Evolutionary conservation across 2,797 vertebrate species (phyloP), one percentile per base, ranked within the genome.

Genomic region (Pangasius djambal): DNA sequence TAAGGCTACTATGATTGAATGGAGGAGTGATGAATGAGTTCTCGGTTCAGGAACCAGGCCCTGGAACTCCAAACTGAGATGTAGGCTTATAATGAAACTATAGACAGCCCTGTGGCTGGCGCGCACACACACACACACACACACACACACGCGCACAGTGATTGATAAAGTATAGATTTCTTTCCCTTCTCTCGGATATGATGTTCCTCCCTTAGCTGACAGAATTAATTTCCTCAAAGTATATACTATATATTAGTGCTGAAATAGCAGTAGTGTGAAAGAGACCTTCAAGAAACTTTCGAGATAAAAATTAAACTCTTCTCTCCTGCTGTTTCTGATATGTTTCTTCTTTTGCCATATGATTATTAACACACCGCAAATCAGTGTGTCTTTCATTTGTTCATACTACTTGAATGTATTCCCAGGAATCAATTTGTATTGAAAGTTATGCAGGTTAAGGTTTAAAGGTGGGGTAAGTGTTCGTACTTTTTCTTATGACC

Each of bases 1-100:
- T 65, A 92, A 92, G 61, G 55, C 65, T 34, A 3, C 18, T 85
- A 83, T 91, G 89, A 91, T 50, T 91, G 86, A 91, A 44, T 87
- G 87, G 91, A 91, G 87, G 79, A 90, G 88, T 90, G 91, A 93
- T 91, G 88, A 89, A 91, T 83, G 87, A 83, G 77, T 61, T 61
- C 91, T 81, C 69, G 2, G 52, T 90, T 90, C 77, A 77, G 87
- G 44, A 91, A 67, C 15, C 40, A 57, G 90, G 92, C 86, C 91
- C 91, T 85, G 92, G 37, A 82, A 65, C 92, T 91, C 91, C 44
- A 87, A 87, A 83, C 89, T 87, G 83, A 92, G 87, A 82, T 85
- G 57, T 78, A 87, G 85, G 57, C 12, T 57, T 74, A 89, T 86
- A 90, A 87, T 83, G 87, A 89, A 88, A 86, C 31, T 44, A 85